Evolutionary conservation across 2,113 vertebrate species (phyloP).

Genomic region (Sebastes fasciatus): DNA sequence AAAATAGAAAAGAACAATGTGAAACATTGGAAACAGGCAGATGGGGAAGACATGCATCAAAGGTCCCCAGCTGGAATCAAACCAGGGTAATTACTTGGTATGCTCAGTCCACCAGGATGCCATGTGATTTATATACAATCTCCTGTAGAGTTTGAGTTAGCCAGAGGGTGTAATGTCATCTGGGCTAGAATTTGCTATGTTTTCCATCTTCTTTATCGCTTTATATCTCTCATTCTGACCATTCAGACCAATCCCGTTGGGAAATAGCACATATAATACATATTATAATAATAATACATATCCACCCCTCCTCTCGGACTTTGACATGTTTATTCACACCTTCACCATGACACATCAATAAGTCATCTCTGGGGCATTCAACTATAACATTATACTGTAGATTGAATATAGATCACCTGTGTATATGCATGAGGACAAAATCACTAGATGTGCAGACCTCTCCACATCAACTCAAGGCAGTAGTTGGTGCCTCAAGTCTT

Average conservation of each 20-base stretch:
- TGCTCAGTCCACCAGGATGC: background rate
- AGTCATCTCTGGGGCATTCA: too few species aligned
- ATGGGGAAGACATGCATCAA: too few species aligned
- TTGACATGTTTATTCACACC: too few species aligned
- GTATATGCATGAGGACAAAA: background rate
- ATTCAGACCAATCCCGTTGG: too few species aligned
- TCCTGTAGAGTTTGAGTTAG: background rate
- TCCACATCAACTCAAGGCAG: background rate
- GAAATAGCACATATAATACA: background rate
- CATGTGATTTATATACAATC: background rate
- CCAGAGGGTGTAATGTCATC: background rate
- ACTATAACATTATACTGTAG: background rate
- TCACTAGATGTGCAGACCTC: background rate
- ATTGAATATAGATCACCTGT: background rate
- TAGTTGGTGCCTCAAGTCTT: background rate
- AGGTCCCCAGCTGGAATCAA: too few species aligned
- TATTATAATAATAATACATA: too few species aligned
- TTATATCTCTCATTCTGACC: background rate
- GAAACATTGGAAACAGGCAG: too few species aligned
- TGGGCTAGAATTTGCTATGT: background rate
- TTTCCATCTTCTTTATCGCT: background rate
- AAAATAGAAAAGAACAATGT: background rate
- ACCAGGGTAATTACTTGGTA: too few species aligned
- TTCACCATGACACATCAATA: too few species aligned
- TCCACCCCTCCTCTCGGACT: too few species aligned